Evolutionary conservation across 2,113 vertebrate species (phyloP).

Genomic region (Tursiops truncatus): DNA sequence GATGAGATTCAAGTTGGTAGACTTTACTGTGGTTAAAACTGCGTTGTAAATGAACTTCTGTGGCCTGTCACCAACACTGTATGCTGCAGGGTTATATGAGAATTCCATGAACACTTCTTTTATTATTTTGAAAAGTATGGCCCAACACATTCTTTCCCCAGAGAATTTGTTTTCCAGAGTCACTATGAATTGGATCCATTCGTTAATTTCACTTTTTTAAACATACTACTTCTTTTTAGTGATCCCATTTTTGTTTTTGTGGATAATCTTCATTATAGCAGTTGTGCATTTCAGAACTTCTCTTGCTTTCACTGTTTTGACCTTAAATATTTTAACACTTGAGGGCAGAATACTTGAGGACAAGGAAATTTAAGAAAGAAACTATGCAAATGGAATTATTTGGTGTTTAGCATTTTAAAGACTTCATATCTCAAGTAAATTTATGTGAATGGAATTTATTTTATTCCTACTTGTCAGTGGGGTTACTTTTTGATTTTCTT

Average conservation of each 20-base stretch:
- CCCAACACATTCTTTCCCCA: background rate
- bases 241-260: background rate
- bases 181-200: background rate
- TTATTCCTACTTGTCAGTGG: background rate
- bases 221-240: background rate
- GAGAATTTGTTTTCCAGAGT: background rate
- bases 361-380: background rate
- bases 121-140: background rate
- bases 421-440: background rate
- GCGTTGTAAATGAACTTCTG: background rate
- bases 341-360: background rate
- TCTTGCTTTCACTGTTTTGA: background rate
- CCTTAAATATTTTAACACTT: background rate
- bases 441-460: background rate
- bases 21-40: background rate
- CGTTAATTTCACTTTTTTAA: constrained; percentile 12
- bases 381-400: background rate
- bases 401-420: background rate
- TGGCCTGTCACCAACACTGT: background rate
- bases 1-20: background rate
- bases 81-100: background rate
- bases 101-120: background rate
- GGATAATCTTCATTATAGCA: background rate
- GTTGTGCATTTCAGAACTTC: background rate
- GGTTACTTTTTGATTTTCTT: constrained; percentile 17